Percentiles rank a stretch among this genome's conserved stretches.
Conservation (phyloP, 2,113 vertebrate species). For the Pachyramphus minor region DNA sequence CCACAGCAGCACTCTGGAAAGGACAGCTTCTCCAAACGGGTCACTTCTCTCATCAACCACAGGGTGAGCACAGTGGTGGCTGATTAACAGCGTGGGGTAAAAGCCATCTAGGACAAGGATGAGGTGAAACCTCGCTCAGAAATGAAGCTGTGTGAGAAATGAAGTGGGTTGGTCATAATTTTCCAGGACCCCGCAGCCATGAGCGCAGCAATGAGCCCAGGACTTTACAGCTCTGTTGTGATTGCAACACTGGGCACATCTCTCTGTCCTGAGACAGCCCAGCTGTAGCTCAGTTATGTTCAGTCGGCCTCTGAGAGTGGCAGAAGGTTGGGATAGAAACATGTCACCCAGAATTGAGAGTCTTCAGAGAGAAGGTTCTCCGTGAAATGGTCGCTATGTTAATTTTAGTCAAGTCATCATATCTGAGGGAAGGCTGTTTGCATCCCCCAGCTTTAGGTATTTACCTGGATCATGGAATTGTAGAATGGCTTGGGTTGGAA, state of each 20-base stretch:
- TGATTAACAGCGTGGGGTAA: background rate
- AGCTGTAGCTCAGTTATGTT: background rate
- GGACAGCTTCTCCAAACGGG: slow-evolving; percentile 14
- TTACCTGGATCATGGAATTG: background rate
- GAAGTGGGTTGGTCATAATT: background rate
- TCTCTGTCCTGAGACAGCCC: background rate
- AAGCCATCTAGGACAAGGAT: background rate
- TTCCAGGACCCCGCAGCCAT: background rate
- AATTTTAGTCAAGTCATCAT: rapidly evolving
- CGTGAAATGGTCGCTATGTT: background rate
- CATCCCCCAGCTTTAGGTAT: background rate
- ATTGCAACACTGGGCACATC: background rate
- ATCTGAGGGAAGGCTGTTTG: background rate
- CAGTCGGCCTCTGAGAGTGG: background rate
- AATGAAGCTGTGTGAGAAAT: background rate
- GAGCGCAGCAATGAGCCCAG: background rate
- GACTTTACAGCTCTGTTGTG: background rate
- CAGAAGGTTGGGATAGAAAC: background rate
- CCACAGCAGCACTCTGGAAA: background rate
- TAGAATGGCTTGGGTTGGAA: background rate
- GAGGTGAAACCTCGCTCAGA: background rate
- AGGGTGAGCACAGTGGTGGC: background rate
- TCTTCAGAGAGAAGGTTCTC: background rate
- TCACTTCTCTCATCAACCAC: background rate
- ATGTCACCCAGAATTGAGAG: too few species aligned